Conservation (phyloP, 2,888 invertebrate species). For the Neocrepidodera transversa region DNA sequence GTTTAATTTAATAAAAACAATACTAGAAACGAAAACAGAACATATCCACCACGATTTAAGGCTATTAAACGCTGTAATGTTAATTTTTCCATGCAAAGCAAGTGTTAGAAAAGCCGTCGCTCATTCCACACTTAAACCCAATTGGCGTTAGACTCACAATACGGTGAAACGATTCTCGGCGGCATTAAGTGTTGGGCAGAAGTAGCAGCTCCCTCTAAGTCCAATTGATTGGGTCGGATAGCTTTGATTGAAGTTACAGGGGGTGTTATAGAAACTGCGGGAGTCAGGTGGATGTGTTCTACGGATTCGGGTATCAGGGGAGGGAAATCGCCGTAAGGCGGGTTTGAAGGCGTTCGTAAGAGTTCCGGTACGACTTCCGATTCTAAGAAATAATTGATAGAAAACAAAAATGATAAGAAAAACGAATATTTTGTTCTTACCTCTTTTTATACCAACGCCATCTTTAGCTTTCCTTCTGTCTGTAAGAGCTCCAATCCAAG, state of each 20-base stretch:
- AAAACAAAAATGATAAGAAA: background rate
- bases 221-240: slow-evolving; percentile 55
- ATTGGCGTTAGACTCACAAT: slow-evolving; percentile 38
- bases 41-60: too few relatives aligned
- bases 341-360: slow-evolving; percentile 27
- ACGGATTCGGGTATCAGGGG: slow-evolving; percentile 63
- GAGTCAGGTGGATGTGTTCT: slow-evolving; percentile 63
- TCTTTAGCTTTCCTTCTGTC: slow-evolving; percentile 38
- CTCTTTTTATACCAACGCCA: slow-evolving; percentile 39
- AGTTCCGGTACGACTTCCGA: slow-evolving; percentile 10
- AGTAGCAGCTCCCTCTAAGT: slow-evolving; percentile 56
- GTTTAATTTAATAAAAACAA: too few relatives aligned
- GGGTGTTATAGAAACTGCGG: slow-evolving; percentile 58
- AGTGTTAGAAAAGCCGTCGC: slow-evolving; percentile 6
- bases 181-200: slow-evolving; percentile 55
- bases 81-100: background rate
- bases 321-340: slow-evolving; percentile 57
- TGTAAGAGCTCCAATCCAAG: slow-evolving; percentile 55
- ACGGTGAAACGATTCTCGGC: slow-evolving; percentile 48
- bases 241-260: slow-evolving; percentile 46
- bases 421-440: too few relatives aligned
- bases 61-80: too few relatives aligned
- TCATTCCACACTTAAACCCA: slow-evolving; percentile 20
- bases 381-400: slow-evolving; percentile 16
- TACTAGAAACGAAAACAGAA: too few relatives aligned